Base-by-base conservation (phyloP, 2,888 invertebrate species). In the Perizoma flavofasciatum region DNA sequence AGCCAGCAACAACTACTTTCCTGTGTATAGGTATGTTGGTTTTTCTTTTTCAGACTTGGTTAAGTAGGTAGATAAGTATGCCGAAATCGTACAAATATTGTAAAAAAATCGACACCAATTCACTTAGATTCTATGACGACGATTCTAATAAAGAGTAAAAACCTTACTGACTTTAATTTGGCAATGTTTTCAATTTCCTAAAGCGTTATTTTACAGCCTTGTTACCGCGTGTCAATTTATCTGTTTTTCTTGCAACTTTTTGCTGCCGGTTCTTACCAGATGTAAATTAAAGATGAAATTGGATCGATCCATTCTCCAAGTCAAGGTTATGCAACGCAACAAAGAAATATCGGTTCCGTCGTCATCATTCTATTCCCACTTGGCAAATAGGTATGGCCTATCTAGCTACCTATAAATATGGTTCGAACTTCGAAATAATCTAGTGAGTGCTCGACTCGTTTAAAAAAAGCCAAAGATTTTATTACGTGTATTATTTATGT, bases 201-300 rank as follows among this genome's bases (percentile, higher is more conserved):
- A 1, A 22, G 22, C 22, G 22, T 22, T 22, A 22, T 22, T 22
- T 22, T n/a, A 41, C 35, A 78, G 74, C 74, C 73, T 79, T 75
- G 73, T 73, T 57, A 11, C 41, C 41, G 22, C 22, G 22, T 40
- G 22, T 64, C 57, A 65, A 66, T 58, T 66, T 66, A 54, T 56
- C 46, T 55, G 32, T 69, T 65, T 61, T 71, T 65, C 66, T 71
- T 68, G 72, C 65, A 65, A 63, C 67, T 78, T 81, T 80, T 78
- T 79, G 79, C 73, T 51, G 65, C 62, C 72, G 71, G 71, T 78
- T 79, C 82, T 75, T 74, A 83, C 81, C 79, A 76, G 80, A 81
- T 77, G 75, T 77, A 79, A 82, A 81, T 82, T 78, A 77, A 69
- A 76, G 77, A 79, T 79, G 77, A 79, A 82, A 79, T 81, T 75